These are phyloP conservation scores for Mus spretus DNA, from an alignment of 2,797 vertebrate species.

Conservation along the genomic window DNA sequence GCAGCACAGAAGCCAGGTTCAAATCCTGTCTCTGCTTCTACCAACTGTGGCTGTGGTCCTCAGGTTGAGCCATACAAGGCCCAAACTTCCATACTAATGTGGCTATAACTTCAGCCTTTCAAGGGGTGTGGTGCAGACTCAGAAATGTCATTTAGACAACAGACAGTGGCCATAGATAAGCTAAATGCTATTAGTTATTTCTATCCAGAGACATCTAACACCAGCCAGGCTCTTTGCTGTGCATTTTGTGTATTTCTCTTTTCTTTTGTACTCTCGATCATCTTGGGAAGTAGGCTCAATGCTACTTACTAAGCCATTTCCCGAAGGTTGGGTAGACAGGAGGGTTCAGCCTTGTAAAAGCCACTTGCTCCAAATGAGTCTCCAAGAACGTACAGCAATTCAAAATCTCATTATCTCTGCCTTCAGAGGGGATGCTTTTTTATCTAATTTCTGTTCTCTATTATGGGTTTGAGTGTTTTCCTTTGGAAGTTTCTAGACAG, in stretches of 20 bases:
- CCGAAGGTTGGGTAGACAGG: neutral
- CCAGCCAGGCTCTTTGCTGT: neutral
- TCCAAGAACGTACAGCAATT: neutral
- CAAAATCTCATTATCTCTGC: slow-evolving; percentile 28
- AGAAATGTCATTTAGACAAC: neutral
- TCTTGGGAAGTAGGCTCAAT: neutral
- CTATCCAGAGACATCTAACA: neutral
- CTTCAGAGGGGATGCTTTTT: neutral
- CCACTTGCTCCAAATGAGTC: neutral
- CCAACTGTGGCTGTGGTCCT: neutral
- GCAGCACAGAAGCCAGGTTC: neutral
- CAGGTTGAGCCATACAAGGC: neutral
- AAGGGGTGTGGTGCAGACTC: neutral
- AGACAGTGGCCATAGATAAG: neutral
- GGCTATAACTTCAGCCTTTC: neutral
- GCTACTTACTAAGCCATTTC: neutral
- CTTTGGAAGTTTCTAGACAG: slow-evolving; percentile 27
- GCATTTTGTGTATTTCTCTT: neutral
- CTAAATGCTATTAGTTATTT: neutral
- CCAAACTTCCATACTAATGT: neutral
- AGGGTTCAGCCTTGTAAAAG: neutral
- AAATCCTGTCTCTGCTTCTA: neutral
- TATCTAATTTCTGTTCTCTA: neutral
- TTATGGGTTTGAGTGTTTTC: slow-evolving; percentile 13
- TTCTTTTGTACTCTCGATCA: neutral